phyloP scores from a whole-genome alignment of 1,140 invertebrate genomes.

The Diploscapter pachys region DNA sequence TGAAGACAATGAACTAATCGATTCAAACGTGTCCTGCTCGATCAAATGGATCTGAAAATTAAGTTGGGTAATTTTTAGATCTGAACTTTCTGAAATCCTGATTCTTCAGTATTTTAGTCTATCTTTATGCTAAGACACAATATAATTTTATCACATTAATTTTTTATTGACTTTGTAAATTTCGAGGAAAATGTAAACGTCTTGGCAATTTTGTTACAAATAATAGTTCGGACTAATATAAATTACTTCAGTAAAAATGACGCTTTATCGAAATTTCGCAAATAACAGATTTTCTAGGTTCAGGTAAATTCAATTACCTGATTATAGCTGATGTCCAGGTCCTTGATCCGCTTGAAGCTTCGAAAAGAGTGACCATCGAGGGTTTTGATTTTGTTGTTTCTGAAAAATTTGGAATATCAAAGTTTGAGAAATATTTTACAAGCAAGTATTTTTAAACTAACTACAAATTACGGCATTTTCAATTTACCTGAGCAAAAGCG shows the following conservation, averaged over 20 bases:
- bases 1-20: constrained; percentile 18
- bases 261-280: too few relatives aligned
- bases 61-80: neutral
- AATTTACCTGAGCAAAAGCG: neutral
- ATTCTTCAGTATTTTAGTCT: too few relatives aligned
- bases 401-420: neutral
- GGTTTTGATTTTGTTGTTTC: constrained; percentile 31
- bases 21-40: constrained; percentile 18
- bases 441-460: too few relatives aligned
- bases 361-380: constrained; percentile 31
- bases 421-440: too few relatives aligned
- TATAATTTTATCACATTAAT: too few relatives aligned
- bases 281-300: neutral
- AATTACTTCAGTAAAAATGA: too few relatives aligned
- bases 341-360: constrained; percentile 30
- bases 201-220: too few relatives aligned
- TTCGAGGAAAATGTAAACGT: too few relatives aligned
- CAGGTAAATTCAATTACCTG: constrained; percentile 15
- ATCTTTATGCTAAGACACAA: too few relatives aligned
- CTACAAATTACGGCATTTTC: too few relatives aligned
- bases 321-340: constrained; percentile 36
- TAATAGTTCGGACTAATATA: too few relatives aligned
- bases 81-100: neutral
- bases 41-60: constrained; percentile 1
- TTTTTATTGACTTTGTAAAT: too few relatives aligned